Percentiles rank a stretch among this genome's conserved stretches.
These are phyloP conservation scores for Palythoa grandis DNA, from an alignment of 92 coral and sea anemone species.

Conservation along the genomic window DNA sequence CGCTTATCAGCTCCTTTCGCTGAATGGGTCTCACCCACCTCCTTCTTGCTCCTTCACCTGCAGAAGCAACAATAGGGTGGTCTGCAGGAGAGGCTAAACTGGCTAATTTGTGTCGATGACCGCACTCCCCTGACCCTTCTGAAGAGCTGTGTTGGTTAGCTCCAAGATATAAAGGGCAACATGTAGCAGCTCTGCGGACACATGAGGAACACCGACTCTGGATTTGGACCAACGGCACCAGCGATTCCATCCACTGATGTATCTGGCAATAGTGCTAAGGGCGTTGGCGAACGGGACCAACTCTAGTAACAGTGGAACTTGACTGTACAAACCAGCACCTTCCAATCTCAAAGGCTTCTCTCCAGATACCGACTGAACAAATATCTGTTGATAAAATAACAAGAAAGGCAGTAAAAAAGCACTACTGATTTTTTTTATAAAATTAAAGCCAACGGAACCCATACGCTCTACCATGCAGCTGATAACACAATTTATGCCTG, in stretches of 20 bases:
- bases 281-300: conserved; percentile 40
- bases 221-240: neutral
- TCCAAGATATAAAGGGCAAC: neutral
- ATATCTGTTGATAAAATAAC: conserved; percentile 28
- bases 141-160: neutral
- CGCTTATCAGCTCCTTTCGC: conserved; percentile 26
- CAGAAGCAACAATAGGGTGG: neutral
- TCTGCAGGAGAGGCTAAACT: neutral
- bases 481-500: conserved; percentile 5
- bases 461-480: neutral
- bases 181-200: neutral
- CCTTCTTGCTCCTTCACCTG: conserved; percentile 30
- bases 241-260: neutral
- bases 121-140: neutral
- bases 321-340: conserved; percentile 35
- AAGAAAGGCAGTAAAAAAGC: neutral
- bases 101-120: neutral
- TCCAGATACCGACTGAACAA: conserved; percentile 44
- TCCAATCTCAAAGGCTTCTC: neutral
- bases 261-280: neutral
- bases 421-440: too few species aligned
- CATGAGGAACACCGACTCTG: neutral
- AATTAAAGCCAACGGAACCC: neutral
- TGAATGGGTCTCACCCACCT: conserved; percentile 43
- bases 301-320: conserved; percentile 35